Conservation (phyloP, 2,797 vertebrate species). For the Cirrhinus mrigala region DNA sequence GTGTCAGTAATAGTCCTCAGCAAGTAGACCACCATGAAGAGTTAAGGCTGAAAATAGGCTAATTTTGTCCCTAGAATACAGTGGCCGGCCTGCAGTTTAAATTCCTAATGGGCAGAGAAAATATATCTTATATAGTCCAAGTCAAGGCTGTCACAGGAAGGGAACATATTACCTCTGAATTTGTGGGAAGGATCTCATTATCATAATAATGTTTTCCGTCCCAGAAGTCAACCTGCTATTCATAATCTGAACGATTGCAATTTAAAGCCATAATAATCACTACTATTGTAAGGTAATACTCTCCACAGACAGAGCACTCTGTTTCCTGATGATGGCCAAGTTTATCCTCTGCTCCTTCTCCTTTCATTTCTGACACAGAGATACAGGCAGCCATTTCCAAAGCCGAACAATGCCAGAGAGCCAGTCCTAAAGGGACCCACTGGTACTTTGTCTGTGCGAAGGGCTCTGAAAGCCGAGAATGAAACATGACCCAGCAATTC, state of each 20-base stretch:
- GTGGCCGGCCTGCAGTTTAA: constrained; percentile 44
- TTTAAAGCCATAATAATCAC: constrained; percentile 63
- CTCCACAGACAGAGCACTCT: constrained; percentile 57
- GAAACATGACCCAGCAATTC: constrained; percentile 46
- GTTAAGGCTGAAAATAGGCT: constrained; percentile 57
- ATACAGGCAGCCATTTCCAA: constrained; percentile 50
- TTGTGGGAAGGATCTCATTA: constrained; percentile 62
- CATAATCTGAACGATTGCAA: constrained; percentile 63
- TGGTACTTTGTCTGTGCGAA: constrained; percentile 35
- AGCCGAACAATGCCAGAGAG: constrained; percentile 39
- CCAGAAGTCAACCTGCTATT: constrained; percentile 66
- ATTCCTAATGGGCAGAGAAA: constrained; percentile 54
- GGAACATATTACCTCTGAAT: constrained; percentile 62
- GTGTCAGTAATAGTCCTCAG: constrained; percentile 13
- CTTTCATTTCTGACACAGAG: constrained; percentile 57
- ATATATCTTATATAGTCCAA: constrained; percentile 49
- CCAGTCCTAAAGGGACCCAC: constrained; percentile 43
- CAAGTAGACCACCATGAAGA: constrained; percentile 48
- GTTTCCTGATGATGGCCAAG: constrained; percentile 54
- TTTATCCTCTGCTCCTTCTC: constrained; percentile 53
- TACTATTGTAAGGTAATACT: constrained; percentile 63
- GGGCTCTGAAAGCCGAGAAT: constrained; percentile 45
- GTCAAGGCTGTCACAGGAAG: constrained; percentile 50
- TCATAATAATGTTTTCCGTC: constrained; percentile 66
- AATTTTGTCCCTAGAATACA: constrained; percentile 55